Conservation (phyloP, 2,113 vertebrate genomes). For the Crotophaga sulcirostris region DNA sequence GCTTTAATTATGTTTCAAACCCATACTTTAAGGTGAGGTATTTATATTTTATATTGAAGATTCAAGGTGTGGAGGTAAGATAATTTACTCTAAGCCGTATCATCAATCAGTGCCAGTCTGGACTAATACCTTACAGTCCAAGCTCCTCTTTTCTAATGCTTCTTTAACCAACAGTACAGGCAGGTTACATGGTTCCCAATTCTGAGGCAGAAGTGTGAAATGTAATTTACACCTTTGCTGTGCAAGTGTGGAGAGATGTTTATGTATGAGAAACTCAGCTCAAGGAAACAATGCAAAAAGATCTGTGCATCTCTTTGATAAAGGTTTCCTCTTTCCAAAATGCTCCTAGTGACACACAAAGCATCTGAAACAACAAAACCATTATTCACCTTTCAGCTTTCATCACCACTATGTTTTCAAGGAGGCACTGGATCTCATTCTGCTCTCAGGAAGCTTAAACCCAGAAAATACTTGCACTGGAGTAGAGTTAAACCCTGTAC, state of each 20-base stretch:
- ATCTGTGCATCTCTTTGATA: not conserved
- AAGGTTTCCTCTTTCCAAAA: not conserved
- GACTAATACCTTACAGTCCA: not conserved
- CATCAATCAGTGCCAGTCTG: not conserved
- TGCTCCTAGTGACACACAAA: not conserved
- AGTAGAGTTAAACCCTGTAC: not conserved
- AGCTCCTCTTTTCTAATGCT: not conserved
- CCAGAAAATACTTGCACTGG: not conserved
- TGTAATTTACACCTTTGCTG: constrained; percentile 49
- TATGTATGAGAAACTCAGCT: constrained; percentile 4
- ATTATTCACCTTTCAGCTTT: not conserved
- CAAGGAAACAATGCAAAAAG: not conserved
- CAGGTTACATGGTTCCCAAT: not conserved
- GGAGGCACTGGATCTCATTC: not conserved
- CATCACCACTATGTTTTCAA: not conserved
- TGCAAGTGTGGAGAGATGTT: not conserved
- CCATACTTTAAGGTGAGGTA: not conserved
- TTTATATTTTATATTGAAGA: constrained; percentile 33
- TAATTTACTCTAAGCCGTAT: not conserved
- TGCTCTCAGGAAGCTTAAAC: not conserved
- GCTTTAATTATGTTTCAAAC: constrained; percentile 30
- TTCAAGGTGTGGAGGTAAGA: constrained; percentile 1
- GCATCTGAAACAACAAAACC: not conserved
- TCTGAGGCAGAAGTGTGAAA: constrained; percentile 35
- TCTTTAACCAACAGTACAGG: constrained; percentile 3